These are phyloP conservation scores for Gopherus evgoodei DNA, from an alignment of 2,113 vertebrate species.

Conservation along the genomic window DNA sequence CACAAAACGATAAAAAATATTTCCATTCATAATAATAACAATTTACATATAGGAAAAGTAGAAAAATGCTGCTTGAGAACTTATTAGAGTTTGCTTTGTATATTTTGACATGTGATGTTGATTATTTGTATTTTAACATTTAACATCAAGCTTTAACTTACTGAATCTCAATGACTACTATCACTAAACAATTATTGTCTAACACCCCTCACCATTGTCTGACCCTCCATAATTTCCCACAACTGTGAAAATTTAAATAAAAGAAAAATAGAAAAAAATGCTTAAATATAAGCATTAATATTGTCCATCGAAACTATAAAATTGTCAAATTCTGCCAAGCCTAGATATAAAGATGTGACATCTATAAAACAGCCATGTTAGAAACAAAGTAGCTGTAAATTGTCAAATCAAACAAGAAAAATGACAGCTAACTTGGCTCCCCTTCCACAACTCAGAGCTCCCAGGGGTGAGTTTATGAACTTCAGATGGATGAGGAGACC, in stretches of 20 bases:
- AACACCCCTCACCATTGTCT: background rate
- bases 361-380: background rate
- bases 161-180: background rate
- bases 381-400: background rate
- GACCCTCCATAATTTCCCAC: background rate
- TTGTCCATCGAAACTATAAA: background rate
- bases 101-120: background rate
- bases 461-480: background rate
- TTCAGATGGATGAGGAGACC: background rate
- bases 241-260: background rate
- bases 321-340: background rate
- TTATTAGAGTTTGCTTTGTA: background rate
- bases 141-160: background rate
- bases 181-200: background rate
- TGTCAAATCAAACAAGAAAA: constrained; percentile 8
- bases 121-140: background rate
- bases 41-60: background rate
- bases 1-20: background rate
- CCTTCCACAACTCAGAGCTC: background rate
- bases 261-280: background rate
- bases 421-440: background rate
- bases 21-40: background rate
- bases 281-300: background rate
- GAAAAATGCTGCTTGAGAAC: background rate
- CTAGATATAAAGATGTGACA: background rate